phyloP scores from a whole-genome alignment of 2,888 invertebrate genomes.

The Linhomoeus sp. region DNA sequence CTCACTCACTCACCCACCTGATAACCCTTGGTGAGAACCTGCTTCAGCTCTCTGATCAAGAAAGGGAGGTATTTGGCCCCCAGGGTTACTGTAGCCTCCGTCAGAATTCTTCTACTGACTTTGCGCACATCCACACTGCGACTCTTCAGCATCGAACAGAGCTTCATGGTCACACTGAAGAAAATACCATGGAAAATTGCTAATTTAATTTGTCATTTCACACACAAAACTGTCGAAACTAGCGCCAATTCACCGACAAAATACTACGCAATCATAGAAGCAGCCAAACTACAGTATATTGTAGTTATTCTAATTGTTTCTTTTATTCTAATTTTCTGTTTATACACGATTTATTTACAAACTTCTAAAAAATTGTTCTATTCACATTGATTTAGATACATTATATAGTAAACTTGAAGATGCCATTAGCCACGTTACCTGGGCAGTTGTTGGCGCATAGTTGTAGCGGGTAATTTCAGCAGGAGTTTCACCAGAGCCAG shows the following conservation, averaged over 20 bases:
- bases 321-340: too few species aligned
- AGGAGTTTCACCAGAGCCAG: conserved; percentile 74
- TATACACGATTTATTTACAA: too few species aligned
- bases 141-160: conserved; percentile 73
- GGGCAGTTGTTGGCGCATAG: conserved; percentile 17
- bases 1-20: conserved; percentile 36
- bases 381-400: too few species aligned
- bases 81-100: conserved; percentile 62
- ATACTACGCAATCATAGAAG: too few species aligned
- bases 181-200: too few species aligned
- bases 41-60: conserved; percentile 56
- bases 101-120: conserved; percentile 67
- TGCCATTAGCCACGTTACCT: conserved; percentile 42
- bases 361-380: too few species aligned
- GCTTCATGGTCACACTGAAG: conserved; percentile 37
- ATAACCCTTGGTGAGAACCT: conserved; percentile 62
- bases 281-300: too few species aligned
- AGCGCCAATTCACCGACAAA: too few species aligned
- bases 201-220: too few species aligned
- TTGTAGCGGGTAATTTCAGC: conserved; percentile 52
- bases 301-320: too few species aligned
- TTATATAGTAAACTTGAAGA: too few species aligned
- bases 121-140: conserved; percentile 64
- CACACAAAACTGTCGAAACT: too few species aligned
- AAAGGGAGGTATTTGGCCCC: conserved; percentile 58